Conservation (phyloP, 2,113 vertebrate species). For the Pachyramphus minor region DNA sequence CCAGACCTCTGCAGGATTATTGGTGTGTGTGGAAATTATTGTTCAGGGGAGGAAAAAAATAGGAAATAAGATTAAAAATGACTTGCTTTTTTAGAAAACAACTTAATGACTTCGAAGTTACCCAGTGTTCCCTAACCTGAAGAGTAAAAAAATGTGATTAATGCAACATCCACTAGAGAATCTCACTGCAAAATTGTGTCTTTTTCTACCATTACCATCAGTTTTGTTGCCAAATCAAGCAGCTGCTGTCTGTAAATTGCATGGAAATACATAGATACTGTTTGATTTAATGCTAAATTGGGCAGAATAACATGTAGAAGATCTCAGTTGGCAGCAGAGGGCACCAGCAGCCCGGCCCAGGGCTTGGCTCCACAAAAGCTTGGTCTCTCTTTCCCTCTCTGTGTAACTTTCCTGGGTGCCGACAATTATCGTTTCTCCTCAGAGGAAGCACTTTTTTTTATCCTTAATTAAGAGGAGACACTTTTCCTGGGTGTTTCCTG, state of each 20-base stretch:
- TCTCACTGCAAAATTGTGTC: neutral
- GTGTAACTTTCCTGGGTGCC: neutral
- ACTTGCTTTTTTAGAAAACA: neutral
- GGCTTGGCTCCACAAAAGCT: rapidly evolving
- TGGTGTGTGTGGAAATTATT: neutral
- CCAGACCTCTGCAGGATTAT: neutral
- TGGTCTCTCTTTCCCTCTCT: rapidly evolving
- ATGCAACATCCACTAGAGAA: neutral
- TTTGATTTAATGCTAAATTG: neutral
- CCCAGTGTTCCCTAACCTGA: too few relatives aligned
- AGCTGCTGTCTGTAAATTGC: neutral
- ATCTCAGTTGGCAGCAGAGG: neutral
- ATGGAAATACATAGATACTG: neutral
- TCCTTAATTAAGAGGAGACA: neutral
- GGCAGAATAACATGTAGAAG: neutral
- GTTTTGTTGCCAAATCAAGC: neutral
- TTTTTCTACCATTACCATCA: rapidly evolving
- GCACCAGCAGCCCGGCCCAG: neutral
- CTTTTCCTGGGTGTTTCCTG: rapidly evolving
- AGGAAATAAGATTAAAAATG: neutral
- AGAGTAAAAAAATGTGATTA: neutral
- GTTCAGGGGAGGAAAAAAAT: neutral
- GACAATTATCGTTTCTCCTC: neutral
- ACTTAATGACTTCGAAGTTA: neutral
- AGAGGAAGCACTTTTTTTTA: neutral